Base-by-base conservation (phyloP, 2,888 invertebrate species). In the Eurytoma adleriae region DNA sequence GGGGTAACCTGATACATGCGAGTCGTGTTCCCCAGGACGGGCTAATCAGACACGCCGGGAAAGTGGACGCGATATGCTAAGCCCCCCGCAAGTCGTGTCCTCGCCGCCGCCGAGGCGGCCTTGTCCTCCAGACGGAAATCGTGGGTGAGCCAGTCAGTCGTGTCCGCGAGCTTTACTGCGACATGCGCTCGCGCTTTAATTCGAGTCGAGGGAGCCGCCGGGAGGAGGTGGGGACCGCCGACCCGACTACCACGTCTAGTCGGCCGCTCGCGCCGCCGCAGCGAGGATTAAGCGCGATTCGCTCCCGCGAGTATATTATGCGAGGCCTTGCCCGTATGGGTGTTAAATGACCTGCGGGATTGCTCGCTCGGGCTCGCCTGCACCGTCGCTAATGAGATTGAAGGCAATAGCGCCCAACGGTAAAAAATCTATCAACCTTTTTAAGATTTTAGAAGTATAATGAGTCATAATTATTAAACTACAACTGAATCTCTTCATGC, bases 81-180 rank as follows among this genome's bases (percentile, higher is more conserved):
- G 66, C 61, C 30, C 48, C 52, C 48, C 52, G 48, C 62, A 30
- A 30, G 30, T 52, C 59, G 59, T 52, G 40, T 59, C 73, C 64
- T 52, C 73, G 30, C 61, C 27, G 30, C 20, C 30, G 30, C 30
- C 30, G 30, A 16, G 14, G 5, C 59, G 52, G 56, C 62, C 70
- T 69, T 77, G 64, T 64, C 62, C 57, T 40, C 62, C 24, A 70
- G 70, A 56, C 70, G 64, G 70, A 70, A 70, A 64, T 77, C 77
- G 70, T 40, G 70, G 50, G 69, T 67, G 62, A 40, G 64, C 81
- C 83, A 84, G 83, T 84, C 85, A 84, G 84, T 87, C 86, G 85
- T 86, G 84, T 86, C 87, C 85, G 86, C 30, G n/a, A 27, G 13
- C 12, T 68, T 5, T 68, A n/a, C 54, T 16, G 30, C 30, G 14